A percentile compares a stretch with the other conserved stretches of the same genome.
phyloP scores from a whole-genome alignment of 1,140 invertebrate species.

The Parapsyche elsis region DNA sequence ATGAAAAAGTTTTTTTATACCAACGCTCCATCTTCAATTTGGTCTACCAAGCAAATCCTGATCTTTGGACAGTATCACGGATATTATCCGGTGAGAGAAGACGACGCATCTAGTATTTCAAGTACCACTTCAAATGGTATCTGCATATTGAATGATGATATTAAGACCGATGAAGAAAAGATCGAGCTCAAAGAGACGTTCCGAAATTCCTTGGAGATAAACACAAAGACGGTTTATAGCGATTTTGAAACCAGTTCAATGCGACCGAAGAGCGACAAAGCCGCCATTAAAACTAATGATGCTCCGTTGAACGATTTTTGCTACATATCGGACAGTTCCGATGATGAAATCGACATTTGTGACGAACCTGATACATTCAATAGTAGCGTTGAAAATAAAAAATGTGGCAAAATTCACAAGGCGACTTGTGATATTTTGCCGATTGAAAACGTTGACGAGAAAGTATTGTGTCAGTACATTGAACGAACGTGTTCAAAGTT shows the following conservation, averaged over 20 bases:
- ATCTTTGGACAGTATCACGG: conserved; percentile 62
- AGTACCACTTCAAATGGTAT: conserved; percentile 9
- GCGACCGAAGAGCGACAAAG: neutral
- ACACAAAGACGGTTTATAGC: conserved; percentile 41
- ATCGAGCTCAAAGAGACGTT: conserved; percentile 46
- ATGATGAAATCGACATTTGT: conserved; percentile 63
- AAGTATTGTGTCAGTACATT: conserved; percentile 60
- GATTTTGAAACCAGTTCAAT: neutral
- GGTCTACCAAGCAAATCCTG: conserved; percentile 65
- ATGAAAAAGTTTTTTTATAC: conserved; percentile 51
- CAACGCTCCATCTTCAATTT: conserved; percentile 56
- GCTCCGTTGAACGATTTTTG: neutral
- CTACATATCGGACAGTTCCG: conserved; percentile 56
- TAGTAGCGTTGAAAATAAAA: conserved; percentile 49
- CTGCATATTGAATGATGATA: neutral
- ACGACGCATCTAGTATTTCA: neutral
- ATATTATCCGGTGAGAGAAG: conserved; percentile 57
- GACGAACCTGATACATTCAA: conserved; percentile 23
- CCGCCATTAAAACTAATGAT: conserved; percentile 47
- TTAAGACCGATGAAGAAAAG: neutral
- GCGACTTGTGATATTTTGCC: conserved; percentile 57
- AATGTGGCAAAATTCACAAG: conserved; percentile 49
- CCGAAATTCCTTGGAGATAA: conserved; percentile 41
- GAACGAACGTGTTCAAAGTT: conserved; percentile 62
- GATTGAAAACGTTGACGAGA: conserved; percentile 59